These are phyloP conservation scores for Odontocolon sp. DNA, from an alignment of 2,888 invertebrate species.

Conservation along the genomic window DNA sequence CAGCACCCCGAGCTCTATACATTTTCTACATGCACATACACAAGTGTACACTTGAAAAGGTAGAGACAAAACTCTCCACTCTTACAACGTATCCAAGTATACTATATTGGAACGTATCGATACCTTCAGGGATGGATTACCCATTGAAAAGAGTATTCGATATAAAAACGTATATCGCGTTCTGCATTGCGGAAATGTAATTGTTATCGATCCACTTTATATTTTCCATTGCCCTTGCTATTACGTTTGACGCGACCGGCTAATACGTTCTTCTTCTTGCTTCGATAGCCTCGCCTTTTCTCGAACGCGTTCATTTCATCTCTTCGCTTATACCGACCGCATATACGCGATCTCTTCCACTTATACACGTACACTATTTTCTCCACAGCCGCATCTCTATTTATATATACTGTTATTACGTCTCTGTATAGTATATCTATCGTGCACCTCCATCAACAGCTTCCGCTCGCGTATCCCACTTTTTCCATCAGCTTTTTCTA, in stretches of 20 bases:
- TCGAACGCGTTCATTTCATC: slow-evolving; percentile 61
- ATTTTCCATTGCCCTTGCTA: background rate
- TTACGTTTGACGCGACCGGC: background rate
- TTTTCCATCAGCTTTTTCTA: background rate
- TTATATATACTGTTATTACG: slow-evolving; percentile 2
- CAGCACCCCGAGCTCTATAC: too few relatives aligned
- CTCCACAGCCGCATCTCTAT: background rate
- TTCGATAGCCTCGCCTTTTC: background rate
- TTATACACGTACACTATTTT: slow-evolving; percentile 16
- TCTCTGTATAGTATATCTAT: slow-evolving; percentile 16
- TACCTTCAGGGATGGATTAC: background rate
- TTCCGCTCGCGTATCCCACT: slow-evolving; percentile 30
- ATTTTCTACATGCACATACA: too few relatives aligned
- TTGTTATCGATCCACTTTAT: slow-evolving; percentile 65
- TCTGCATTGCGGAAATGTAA: slow-evolving; percentile 56
- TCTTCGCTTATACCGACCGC: slow-evolving; percentile 50
- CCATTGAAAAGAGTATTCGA: background rate
- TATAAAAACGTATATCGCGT: slow-evolving; percentile 32
- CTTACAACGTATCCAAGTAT: too few relatives aligned
- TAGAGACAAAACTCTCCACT: too few relatives aligned
- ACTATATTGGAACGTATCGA: too few relatives aligned
- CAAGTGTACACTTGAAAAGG: too few relatives aligned
- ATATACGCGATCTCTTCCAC: slow-evolving; percentile 8
- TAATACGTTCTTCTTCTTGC: background rate
- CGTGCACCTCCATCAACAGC: slow-evolving; percentile 34